Conservation (phyloP, 2,888 invertebrate genomes). For the Nineta flava region DNA sequence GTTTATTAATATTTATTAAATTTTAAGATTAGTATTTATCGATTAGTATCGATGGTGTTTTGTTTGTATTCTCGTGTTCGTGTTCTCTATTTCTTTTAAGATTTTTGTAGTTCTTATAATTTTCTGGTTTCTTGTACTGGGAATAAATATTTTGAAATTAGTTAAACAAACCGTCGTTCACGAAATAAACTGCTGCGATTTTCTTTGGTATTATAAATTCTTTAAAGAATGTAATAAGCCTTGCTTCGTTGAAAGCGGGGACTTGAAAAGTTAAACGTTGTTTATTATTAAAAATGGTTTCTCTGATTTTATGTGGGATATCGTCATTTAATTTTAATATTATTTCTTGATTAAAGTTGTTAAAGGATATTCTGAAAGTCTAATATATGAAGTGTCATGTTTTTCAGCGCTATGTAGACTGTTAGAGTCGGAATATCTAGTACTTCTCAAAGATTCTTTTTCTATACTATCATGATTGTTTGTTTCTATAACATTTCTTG, state of each 20-base stretch:
- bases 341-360: not conserved
- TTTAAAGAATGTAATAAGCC: not conserved
- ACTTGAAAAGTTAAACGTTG: not conserved
- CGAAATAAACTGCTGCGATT: not conserved
- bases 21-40: conserved; percentile 18
- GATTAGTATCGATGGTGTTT: no score
- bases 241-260: not conserved
- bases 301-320: not conserved
- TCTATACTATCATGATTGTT: no score
- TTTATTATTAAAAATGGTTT: not conserved
- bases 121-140: not conserved
- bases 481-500: conserved; percentile 9
- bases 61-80: not conserved
- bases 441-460: no score
- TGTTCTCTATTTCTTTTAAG: not conserved
- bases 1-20: no score
- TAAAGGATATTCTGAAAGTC: not conserved
- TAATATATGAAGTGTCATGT: not conserved
- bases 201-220: not conserved
- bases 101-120: not conserved
- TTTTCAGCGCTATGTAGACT: not conserved
- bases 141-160: not conserved
- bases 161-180: not conserved
- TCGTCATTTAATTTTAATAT: not conserved
- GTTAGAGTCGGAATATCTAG: no score